A percentile compares a stretch with the other conserved stretches of the same genome.
These are phyloP conservation scores for Elmis aenea DNA, from an alignment of 2,888 invertebrate species.

Conservation along the genomic window DNA sequence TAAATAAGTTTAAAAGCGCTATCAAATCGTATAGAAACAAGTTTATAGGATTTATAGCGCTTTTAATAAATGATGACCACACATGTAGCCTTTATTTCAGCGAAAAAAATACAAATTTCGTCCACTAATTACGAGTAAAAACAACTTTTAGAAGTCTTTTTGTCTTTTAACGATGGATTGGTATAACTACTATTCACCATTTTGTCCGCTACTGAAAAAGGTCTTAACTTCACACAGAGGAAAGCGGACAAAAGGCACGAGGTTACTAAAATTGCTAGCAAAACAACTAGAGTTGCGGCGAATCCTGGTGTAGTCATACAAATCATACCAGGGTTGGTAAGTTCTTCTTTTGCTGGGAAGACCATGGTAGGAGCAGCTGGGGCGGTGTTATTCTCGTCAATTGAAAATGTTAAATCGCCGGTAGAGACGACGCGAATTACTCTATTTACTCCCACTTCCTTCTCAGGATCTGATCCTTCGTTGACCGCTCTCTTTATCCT, in stretches of 20 bases:
- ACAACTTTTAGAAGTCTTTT: constrained; percentile 57
- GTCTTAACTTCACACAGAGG: constrained; percentile 74
- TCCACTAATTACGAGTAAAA: constrained; percentile 67
- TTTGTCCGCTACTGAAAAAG: constrained; percentile 48
- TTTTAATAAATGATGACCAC: constrained; percentile 23
- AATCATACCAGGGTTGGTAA: constrained; percentile 57
- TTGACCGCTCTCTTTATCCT: constrained; percentile 62
- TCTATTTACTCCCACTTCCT: constrained; percentile 82
- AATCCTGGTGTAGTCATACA: constrained; percentile 96
- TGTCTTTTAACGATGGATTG: constrained; percentile 10
- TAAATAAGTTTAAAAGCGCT: constrained; percentile 8
- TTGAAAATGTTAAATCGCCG: constrained; percentile 79
- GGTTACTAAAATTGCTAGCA: constrained; percentile 75
- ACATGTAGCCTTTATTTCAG: constrained; percentile 25
- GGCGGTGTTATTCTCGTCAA: constrained; percentile 62
- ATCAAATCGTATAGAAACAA: no score
- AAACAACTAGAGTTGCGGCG: constrained; percentile 76
- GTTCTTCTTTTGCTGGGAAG: constrained; percentile 62
- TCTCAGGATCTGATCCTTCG: constrained; percentile 60
- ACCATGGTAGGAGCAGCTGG: constrained; percentile 62
- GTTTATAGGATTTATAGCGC: no score
- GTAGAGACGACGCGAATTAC: constrained; percentile 88
- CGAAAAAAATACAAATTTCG: no score
- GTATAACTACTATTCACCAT: constrained; percentile 5
- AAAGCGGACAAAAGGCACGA: constrained; percentile 84